Conservation (phyloP, 1,140 invertebrate species). For the Euglossa dilemma region DNA sequence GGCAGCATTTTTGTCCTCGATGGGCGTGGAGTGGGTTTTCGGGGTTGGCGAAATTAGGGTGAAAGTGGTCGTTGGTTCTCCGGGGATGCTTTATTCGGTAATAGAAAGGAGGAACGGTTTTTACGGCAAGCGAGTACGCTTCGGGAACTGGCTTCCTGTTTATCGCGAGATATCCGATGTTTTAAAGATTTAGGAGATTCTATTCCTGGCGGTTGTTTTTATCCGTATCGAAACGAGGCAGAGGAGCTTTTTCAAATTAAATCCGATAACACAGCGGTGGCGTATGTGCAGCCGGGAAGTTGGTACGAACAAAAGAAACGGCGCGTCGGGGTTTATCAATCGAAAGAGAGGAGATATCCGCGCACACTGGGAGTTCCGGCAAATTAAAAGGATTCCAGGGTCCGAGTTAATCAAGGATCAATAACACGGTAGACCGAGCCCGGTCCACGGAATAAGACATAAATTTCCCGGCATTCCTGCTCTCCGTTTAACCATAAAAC, state of each 20-base stretch:
- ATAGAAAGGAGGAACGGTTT: neutral
- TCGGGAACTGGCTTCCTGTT: neutral
- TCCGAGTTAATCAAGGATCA: constrained; percentile 46
- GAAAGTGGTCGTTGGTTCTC: neutral
- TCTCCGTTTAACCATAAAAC: constrained; percentile 60
- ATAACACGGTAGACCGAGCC: constrained; percentile 45
- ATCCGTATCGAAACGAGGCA: no score
- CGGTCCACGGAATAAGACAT: constrained; percentile 57
- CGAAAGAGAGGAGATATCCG: neutral
- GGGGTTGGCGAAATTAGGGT: constrained; percentile 4
- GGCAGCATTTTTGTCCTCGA: neutral
- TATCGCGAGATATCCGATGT: neutral
- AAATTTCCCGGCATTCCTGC: constrained; percentile 55
- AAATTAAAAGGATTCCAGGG: constrained; percentile 44
- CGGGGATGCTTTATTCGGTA: neutral
- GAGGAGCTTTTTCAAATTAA: no score
- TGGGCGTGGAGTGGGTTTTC: neutral
- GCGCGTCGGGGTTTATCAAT: neutral
- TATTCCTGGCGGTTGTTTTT: neutral
- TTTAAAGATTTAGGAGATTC: no score
- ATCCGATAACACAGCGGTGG: neutral
- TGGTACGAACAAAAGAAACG: neutral
- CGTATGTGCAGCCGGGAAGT: neutral
- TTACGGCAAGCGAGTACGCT: neutral
- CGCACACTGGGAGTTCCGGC: neutral